Conservation (phyloP, 2,888 invertebrate genomes). For the Acrobasis consociella region DNA sequence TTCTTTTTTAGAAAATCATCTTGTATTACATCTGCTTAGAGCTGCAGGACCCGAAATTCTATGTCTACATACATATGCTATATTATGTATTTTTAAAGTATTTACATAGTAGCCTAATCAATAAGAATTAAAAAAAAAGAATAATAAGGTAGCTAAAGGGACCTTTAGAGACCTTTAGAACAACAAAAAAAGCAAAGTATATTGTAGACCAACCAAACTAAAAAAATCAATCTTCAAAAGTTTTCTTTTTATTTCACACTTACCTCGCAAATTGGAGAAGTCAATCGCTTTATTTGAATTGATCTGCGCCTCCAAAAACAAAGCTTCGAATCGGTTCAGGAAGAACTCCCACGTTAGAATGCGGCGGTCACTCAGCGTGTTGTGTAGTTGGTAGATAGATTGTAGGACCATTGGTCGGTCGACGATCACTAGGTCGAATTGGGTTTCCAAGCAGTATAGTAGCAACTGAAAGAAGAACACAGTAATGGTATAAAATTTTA, state of each 20-base stretch:
- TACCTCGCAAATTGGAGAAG: slow-evolving; percentile 91
- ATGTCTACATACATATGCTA: too few species aligned
- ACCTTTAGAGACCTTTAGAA: too few species aligned
- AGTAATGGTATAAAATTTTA: neutral
- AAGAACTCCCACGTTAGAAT: slow-evolving; percentile 99
- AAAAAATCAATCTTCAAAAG: too few species aligned
- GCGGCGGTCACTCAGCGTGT: slow-evolving; percentile 93
- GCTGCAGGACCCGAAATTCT: too few species aligned
- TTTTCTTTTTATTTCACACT: neutral
- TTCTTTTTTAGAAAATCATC: too few species aligned
- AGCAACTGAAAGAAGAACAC: slow-evolving; percentile 84
- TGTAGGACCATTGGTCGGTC: slow-evolving; percentile 98
- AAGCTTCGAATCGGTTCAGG: slow-evolving; percentile 94
- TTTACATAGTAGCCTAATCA: too few species aligned
- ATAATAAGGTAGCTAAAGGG: too few species aligned
- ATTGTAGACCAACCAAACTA: too few species aligned
- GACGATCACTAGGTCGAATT: slow-evolving; percentile 98
- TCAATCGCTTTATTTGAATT: slow-evolving; percentile 93
- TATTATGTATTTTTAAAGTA: too few species aligned
- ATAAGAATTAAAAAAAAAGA: too few species aligned
- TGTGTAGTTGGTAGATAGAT: slow-evolving; percentile 96
- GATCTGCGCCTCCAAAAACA: slow-evolving; percentile 98
- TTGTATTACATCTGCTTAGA: too few species aligned
- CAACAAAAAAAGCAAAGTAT: too few species aligned
- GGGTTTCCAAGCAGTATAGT: slow-evolving; percentile 97